phyloP scores from a whole-genome alignment of 1,140 invertebrate species.

The Sitophilus oryzae region DNA sequence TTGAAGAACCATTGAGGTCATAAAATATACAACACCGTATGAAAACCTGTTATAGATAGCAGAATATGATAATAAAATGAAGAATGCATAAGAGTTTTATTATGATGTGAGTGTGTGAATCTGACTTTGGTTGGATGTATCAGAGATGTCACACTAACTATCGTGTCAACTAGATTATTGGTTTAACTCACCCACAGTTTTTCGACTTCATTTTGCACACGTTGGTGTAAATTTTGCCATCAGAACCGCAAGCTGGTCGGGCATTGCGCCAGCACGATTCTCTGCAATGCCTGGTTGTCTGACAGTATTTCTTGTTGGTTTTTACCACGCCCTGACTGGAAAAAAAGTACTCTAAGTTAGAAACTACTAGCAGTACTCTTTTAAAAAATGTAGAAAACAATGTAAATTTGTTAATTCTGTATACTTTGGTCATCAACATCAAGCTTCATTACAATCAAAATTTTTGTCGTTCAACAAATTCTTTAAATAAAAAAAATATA shows the following conservation, averaged over 20 bases:
- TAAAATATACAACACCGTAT: too few species aligned
- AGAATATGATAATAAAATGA: too few species aligned
- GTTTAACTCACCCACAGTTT: slow-evolving; percentile 73
- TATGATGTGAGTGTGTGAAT: too few species aligned
- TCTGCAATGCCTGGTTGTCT: slow-evolving; percentile 84
- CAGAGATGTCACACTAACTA: too few species aligned
- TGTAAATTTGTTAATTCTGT: too few species aligned
- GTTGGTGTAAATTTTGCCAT: slow-evolving; percentile 85
- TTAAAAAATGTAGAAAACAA: too few species aligned
- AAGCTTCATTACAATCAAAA: not conserved
- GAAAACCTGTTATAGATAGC: too few species aligned
- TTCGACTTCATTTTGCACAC: slow-evolving; percentile 88
- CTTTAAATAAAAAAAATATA: too few species aligned
- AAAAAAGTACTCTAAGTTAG: slow-evolving; percentile 14
- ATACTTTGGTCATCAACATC: too few species aligned
- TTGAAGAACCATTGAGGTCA: too few species aligned
- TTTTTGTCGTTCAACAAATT: not conserved
- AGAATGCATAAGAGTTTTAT: too few species aligned
- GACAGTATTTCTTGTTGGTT: slow-evolving; percentile 81
- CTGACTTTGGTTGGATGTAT: too few species aligned
- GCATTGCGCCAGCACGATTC: slow-evolving; percentile 85
- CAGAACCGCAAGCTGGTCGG: slow-evolving; percentile 85
- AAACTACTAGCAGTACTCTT: not conserved
- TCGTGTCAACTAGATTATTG: not conserved
- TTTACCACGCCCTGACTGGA: slow-evolving; percentile 70